Evolutionary conservation across 1,140 invertebrate species (phyloP).

Genomic region (Diabrotica undecimpunctata): DNA sequence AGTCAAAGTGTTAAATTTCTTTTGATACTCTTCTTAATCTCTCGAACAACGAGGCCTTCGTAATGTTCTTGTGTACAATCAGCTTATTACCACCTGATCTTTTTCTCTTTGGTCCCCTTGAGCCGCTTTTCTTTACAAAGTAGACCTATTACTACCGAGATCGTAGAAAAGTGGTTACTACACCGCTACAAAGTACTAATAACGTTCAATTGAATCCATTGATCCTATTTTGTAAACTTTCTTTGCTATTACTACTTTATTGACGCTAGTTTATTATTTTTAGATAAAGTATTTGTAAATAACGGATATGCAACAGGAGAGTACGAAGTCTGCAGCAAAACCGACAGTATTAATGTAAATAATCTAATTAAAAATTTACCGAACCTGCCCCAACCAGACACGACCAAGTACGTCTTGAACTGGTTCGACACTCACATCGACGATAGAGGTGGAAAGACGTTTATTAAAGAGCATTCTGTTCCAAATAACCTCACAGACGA

Average conservation of each 20-base stretch:
- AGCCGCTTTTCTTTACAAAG: no score
- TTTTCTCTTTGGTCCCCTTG: no score
- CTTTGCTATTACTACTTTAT: not conserved
- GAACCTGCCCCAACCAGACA: slow-evolving; percentile 35
- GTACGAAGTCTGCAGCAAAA: slow-evolving; percentile 48
- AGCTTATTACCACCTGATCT: no score
- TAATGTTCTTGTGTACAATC: no score
- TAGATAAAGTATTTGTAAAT: slow-evolving; percentile 61
- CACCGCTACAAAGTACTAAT: no score
- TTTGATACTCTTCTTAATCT: no score
- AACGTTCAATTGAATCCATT: no score
- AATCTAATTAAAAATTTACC: slow-evolving; percentile 28
- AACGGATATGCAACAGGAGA: slow-evolving; percentile 57
- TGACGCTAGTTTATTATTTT: slow-evolving; percentile 28
- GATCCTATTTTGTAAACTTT: not conserved
- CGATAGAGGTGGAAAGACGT: slow-evolving; percentile 1
- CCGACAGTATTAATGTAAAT: slow-evolving; percentile 26
- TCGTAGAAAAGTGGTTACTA: no score
- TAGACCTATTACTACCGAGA: no score
- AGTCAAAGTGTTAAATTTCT: no score
- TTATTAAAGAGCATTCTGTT: not conserved
- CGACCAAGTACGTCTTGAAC: slow-evolving; percentile 41
- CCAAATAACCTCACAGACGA: not conserved
- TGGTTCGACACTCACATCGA: slow-evolving; percentile 39
- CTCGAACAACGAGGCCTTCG: no score